These are phyloP conservation scores for Drosophila parthenogenetica DNA, from an alignment of 2,888 invertebrate genomes.

Conservation along the genomic window DNA sequence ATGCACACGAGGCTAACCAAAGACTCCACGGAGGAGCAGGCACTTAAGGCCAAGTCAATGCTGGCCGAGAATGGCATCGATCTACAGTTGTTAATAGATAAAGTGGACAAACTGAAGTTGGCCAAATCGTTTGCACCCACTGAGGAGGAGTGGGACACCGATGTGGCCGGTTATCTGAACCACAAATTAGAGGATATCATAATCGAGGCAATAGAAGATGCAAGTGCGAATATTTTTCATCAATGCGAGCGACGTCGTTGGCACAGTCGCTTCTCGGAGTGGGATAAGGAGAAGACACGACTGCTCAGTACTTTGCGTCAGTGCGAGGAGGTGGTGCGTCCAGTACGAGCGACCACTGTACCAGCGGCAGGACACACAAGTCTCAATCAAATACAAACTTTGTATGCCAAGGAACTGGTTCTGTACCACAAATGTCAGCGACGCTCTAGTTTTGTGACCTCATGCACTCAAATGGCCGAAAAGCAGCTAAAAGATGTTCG, in stretches of 20 bases:
- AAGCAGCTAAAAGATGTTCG: constrained; percentile 93
- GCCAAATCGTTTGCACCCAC: not conserved
- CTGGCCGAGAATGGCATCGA: not conserved
- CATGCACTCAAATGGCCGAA: constrained; percentile 89
- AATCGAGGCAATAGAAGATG: not conserved
- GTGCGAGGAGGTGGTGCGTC: not conserved
- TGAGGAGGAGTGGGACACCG: not conserved
- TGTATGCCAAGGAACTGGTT: constrained; percentile 91
- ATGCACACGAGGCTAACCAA: constrained; percentile 4
- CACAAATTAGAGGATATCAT: not conserved
- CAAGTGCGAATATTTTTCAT: not conserved
- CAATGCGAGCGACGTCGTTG: not conserved
- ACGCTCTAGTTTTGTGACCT: constrained; percentile 90
- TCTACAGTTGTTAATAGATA: not conserved
- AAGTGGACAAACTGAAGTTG: constrained; percentile 3
- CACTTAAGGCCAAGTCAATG: not conserved
- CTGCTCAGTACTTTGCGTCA: not conserved
- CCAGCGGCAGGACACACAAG: constrained; percentile 16
- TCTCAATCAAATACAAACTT: constrained; percentile 89
- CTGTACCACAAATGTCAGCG: constrained; percentile 92
- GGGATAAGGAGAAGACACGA: not conserved
- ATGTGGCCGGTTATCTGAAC: not conserved
- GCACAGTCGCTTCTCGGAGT: not conserved
- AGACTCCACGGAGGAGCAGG: not conserved
- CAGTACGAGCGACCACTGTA: not conserved